Percentiles rank a stretch among this genome's conserved stretches.
Conservation (phyloP, 2,797 vertebrate genomes). For the Coccyzus lansbergi region DNA sequence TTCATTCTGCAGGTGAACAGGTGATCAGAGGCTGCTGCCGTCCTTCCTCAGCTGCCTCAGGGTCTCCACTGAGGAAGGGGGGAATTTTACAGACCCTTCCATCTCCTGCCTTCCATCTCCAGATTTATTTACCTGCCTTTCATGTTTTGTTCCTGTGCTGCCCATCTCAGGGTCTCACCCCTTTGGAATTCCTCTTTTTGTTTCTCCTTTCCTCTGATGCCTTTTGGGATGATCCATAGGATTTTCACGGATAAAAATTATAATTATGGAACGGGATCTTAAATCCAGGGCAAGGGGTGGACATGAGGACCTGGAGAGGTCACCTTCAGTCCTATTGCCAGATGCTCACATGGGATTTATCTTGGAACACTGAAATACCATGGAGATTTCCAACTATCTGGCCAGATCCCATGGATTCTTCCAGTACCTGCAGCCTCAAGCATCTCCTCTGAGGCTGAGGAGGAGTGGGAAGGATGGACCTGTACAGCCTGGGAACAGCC, state of each 20-base stretch:
- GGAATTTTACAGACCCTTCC: background rate
- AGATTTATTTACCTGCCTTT: background rate
- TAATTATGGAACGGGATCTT: background rate
- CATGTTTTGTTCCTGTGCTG: background rate
- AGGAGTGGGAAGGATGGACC: fast-evolving
- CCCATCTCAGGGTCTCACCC: background rate
- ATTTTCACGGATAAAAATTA: background rate
- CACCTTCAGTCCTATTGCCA: background rate
- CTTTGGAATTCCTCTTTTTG: background rate
- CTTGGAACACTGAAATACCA: background rate
- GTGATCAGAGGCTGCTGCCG: fast-evolving
- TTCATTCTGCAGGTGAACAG: background rate
- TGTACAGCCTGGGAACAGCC: background rate
- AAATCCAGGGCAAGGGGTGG: background rate
- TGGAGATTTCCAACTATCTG: background rate
- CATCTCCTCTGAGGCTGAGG: fast-evolving
- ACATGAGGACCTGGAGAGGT: background rate
- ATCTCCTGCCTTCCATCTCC: background rate
- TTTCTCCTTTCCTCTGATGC: background rate
- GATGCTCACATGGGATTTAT: background rate
- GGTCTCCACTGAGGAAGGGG: background rate
- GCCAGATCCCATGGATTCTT: background rate
- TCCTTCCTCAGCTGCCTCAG: background rate
- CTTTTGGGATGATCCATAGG: background rate
- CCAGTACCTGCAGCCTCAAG: background rate